phyloP scores from a whole-genome alignment of 1,140 invertebrate species.

The Hylyphantes graminicola region DNA sequence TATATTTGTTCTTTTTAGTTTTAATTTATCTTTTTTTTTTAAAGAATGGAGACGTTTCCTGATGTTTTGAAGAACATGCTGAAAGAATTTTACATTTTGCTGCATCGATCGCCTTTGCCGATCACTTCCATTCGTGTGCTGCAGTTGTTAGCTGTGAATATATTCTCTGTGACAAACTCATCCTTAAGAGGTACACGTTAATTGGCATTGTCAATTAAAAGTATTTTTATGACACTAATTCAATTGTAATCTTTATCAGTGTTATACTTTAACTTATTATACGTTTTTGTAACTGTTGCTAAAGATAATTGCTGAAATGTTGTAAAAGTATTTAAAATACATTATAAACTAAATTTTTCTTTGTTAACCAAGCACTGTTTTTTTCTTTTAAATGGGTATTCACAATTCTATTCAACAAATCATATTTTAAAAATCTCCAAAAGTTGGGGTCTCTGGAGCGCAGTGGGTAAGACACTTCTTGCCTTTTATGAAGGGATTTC shows the following conservation, averaged over 20 bases:
- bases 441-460: too few relatives aligned
- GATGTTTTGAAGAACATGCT: constrained; percentile 83
- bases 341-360: not conserved
- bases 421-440: too few relatives aligned
- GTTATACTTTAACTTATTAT: too few relatives aligned
- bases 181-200: constrained; percentile 80
- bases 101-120: constrained; percentile 81
- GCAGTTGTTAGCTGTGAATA: constrained; percentile 91
- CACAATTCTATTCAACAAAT: too few relatives aligned
- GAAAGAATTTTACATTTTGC: constrained; percentile 81
- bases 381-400: too few relatives aligned
- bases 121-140: constrained; percentile 81
- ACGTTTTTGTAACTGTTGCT: not conserved
- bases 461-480: too few relatives aligned
- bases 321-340: not conserved
- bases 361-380: too few relatives aligned
- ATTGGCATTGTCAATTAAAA: not conserved
- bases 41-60: constrained; percentile 90
- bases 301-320: not conserved
- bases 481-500: too few relatives aligned
- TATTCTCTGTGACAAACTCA: constrained; percentile 92
- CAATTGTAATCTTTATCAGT: too few relatives aligned
- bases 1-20: too few relatives aligned
- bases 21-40: constrained; percentile 53
- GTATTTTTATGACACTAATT: too few relatives aligned